These are phyloP conservation scores for Steinernema khuongi DNA, from an alignment of 1,140 invertebrate species.

Conservation along the genomic window DNA sequence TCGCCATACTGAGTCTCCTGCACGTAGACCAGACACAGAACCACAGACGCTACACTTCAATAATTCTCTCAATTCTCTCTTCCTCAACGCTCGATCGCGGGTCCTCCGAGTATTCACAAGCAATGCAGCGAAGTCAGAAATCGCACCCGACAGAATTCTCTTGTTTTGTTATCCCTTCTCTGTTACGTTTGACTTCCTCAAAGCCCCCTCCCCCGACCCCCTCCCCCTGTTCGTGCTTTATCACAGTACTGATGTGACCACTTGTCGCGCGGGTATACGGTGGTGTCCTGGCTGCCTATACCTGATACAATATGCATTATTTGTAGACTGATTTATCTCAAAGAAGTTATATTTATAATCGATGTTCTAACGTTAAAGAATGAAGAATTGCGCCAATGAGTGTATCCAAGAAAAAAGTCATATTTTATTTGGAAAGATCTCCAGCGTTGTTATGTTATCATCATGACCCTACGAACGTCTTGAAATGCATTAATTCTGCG, in stretches of 20 bases:
- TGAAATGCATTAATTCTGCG: not conserved
- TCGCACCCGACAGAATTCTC: constrained; percentile 1
- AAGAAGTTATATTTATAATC: constrained; percentile 6
- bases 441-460: too few relatives aligned
- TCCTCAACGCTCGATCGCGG: constrained; percentile 14
- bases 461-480: too few relatives aligned
- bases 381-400: not conserved
- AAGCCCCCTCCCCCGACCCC: not conserved
- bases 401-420: not conserved
- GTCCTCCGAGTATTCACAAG: constrained; percentile 13
- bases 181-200: constrained; percentile 1
- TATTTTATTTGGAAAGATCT: not conserved
- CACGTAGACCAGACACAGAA: too few relatives aligned
- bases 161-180: not conserved
- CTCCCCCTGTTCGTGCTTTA: not conserved
- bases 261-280: constrained; percentile 11
- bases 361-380: not conserved
- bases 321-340: not conserved
- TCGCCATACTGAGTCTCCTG: not conserved
- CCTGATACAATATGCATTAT: not conserved
- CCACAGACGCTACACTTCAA: too few relatives aligned
- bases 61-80: not conserved
- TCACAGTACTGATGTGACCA: constrained; percentile 6
- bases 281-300: constrained; percentile 14
- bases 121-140: constrained; percentile 15